Evolutionary conservation across 1,140 invertebrate species (phyloP), one percentile per base, ranked within the genome.

Genomic region (Leucophenga varia): DNA sequence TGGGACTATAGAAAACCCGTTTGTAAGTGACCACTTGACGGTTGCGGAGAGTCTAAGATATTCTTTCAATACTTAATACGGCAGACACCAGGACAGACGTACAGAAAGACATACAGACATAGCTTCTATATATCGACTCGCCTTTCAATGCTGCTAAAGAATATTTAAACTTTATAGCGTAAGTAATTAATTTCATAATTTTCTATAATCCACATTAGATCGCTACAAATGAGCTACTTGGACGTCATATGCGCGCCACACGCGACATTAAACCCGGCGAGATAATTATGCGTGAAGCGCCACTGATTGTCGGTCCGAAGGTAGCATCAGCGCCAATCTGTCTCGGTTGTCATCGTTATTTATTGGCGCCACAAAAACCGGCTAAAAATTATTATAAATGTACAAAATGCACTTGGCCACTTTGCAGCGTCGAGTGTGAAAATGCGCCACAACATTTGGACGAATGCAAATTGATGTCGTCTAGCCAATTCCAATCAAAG

Each of bases 181-280:
- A n/a, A n/a, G n/a, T n/a, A n/a, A n/a, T n/a, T n/a, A n/a, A n/a
- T n/a, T n/a, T n/a, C n/a, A n/a, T n/a, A n/a, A n/a, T n/a, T 25
- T 25, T 25, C 22, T 25, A 5, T 25, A 25, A 5, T 25, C 22
- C 5, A 25, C 5, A 25, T 7, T 75, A 82, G 74, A 59, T 83
- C 8, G 74, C 77, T 49, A 69, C 57, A 43, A 79, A 79, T 38
- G 69, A 78, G 12, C 61, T 72, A 3, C 52, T 85, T 20, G 85
- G 85, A n/a, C 69, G 82, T 39, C 80, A 83, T 65, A 72, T 88
- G 54, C 72, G 82, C 2, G 83, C 86, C 4, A 81, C 79, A 0
- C 78, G 84, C 49, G 82, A 86, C 56, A 82, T 89, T 7, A 79
- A 82, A 54, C 76, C 78, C 51, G 85, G 84, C 3, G 84, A 87